phyloP scores from a whole-genome alignment of 2,888 invertebrate genomes.

The Subacronicta megacephala region DNA sequence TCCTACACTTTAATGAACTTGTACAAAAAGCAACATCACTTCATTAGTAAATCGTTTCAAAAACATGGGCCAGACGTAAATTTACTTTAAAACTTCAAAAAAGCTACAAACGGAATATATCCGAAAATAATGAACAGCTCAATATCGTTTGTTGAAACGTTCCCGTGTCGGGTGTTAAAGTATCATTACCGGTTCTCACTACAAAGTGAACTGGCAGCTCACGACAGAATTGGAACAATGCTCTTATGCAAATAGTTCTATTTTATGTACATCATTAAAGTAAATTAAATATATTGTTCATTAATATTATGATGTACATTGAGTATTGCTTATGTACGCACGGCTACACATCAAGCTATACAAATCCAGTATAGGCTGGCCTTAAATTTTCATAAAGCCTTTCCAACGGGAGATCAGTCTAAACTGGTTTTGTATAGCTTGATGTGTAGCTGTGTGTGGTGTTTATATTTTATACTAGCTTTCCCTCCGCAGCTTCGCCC shows the following conservation, averaged over 20 bases:
- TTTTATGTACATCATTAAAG: not conserved
- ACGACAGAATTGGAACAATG: conserved; percentile 3
- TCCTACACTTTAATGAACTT: too few relatives aligned
- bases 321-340: not conserved
- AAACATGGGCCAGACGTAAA: not conserved
- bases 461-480: too few relatives aligned
- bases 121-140: conserved; percentile 46
- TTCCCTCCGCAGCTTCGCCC: too few relatives aligned
- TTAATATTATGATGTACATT: too few relatives aligned
- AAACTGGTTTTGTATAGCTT: too few relatives aligned
- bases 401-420: too few relatives aligned
- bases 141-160: conserved; percentile 36
- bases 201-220: conserved; percentile 26
- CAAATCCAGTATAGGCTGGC: too few relatives aligned
- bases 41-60: not conserved
- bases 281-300: too few relatives aligned
- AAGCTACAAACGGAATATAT: conserved; percentile 28
- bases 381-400: too few relatives aligned
- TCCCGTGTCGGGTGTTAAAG: conserved; percentile 35
- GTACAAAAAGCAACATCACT: too few relatives aligned
- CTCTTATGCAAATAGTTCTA: not conserved
- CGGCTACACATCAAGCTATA: too few relatives aligned
- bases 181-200: conserved; percentile 24
- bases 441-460: too few relatives aligned
- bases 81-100: conserved; percentile 3